Percentiles rank a stretch among this genome's conserved stretches.
Evolutionary conservation across 2,888 invertebrate genomes (phyloP).

Genomic region (Cenopis cana): DNA sequence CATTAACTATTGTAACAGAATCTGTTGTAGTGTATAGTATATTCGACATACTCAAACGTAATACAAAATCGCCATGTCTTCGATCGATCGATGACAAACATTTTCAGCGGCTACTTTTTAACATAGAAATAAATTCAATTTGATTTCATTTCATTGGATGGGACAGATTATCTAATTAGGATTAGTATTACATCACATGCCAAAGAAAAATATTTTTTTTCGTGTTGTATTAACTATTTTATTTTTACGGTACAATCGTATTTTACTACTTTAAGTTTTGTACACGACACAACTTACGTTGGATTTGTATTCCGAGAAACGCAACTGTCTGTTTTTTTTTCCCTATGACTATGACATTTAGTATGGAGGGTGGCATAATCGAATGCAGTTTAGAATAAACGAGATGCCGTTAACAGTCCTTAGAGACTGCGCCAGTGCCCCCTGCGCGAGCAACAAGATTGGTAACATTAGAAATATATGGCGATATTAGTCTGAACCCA

Average conservation of each 20-base stretch:
- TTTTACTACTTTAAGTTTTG: neutral
- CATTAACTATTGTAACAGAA: no score
- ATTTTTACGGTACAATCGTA: neutral
- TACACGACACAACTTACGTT: no score
- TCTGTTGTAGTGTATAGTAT: no score
- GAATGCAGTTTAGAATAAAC: slow-evolving; percentile 75
- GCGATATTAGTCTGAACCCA: neutral
- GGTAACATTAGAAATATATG: neutral
- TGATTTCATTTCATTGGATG: no score
- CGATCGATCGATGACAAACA: no score
- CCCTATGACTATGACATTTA: neutral
- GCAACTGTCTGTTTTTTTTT: neutral
- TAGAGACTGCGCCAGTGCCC: slow-evolving; percentile 15
- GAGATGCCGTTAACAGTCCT: slow-evolving; percentile 60
- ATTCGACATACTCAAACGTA: no score
- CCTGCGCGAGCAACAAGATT: neutral
- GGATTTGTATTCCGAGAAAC: neutral
- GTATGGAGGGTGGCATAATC: slow-evolving; percentile 53
- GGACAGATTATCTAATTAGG: no score
- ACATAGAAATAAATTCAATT: neutral
- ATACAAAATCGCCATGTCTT: no score
- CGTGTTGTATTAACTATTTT: no score
- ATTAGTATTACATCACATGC: no score
- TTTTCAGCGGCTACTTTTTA: neutral
- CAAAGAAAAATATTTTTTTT: no score